Evolutionary conservation across 2,797 vertebrate species (phyloP).

Genomic region (Liasis olivaceus): DNA sequence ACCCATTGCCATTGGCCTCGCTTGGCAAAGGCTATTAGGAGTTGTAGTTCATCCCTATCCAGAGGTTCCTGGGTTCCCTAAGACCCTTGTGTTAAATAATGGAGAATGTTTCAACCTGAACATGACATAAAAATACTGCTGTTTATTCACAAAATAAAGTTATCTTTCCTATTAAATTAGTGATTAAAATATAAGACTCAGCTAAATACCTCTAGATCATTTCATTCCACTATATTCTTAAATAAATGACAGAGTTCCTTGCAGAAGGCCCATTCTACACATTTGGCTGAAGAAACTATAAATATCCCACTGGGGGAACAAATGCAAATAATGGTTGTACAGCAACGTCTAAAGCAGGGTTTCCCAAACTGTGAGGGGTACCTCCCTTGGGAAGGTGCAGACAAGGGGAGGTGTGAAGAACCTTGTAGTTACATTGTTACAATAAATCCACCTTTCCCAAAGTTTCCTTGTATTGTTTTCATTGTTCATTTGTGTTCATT

Average conservation of each 20-base stretch:
- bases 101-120: neutral
- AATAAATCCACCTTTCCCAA: no score
- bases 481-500: no score
- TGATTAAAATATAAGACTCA: conserved; percentile 66
- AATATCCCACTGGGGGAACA: neutral
- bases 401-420: no score
- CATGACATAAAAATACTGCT: conserved; percentile 36
- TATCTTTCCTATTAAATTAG: conserved; percentile 40
- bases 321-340: neutral
- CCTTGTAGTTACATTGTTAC: no score
- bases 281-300: neutral
- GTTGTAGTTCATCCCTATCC: neutral
- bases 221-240: neutral
- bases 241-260: neutral
- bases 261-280: conserved; percentile 1
- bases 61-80: neutral
- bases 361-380: no score
- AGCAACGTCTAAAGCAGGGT: no score
- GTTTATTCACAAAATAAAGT: conserved; percentile 62
- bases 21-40: neutral
- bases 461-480: no score
- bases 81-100: neutral
- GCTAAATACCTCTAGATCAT: conserved; percentile 30
- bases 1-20: no score
- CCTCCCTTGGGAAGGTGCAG: no score